Evolutionary conservation across 2,888 invertebrate genomes (phyloP), one percentile per base, ranked within the genome.

Genomic region (Colostygia pectinataria): DNA sequence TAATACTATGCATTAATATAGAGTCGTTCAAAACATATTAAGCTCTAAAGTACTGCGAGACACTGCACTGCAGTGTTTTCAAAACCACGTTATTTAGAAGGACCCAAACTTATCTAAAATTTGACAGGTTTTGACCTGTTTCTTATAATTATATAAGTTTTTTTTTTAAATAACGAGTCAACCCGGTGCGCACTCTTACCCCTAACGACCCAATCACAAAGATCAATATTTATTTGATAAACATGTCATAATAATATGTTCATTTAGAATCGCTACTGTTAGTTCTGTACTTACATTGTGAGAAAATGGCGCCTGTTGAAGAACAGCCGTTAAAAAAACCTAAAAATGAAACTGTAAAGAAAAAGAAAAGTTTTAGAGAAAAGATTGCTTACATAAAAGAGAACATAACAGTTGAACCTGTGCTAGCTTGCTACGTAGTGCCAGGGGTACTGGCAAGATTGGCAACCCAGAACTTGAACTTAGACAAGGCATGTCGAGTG

Each of bases 401-500:
- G 7, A 93, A 93, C 59, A 91, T 93, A 37, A 93, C 94, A 0
- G 91, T 94, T 2, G 94, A 94, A 68, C 94, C 94, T 1, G 91
- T 93, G 51, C 68, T 94, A 36, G 91, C 92, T 1, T 92, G 91
- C 45, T 93, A 92, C 63, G 91, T 93, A 0, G 82, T 94, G 56
- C 93, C 94, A 1, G 91, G 91, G 56, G 90, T 91, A 0, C 66
- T 93, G n/a, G 93, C 95, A 0, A 92, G 93, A 53, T 75, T 96
- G 44, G 96, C 96, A 2, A 95, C 95, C 2, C 96, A 96, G 80
- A 96, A 96, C 78, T 79, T 96, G 12, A 95, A 95, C 78, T 85
- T 96, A 61, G 96, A 96, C 69, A 96, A 96, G 81, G 96, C 96
- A 0, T 96, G 96, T 66, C 85, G 96, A 12, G 96, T 96, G 0